phyloP scores from a whole-genome alignment of 1,140 invertebrate genomes.

The Arion vulgaris region DNA sequence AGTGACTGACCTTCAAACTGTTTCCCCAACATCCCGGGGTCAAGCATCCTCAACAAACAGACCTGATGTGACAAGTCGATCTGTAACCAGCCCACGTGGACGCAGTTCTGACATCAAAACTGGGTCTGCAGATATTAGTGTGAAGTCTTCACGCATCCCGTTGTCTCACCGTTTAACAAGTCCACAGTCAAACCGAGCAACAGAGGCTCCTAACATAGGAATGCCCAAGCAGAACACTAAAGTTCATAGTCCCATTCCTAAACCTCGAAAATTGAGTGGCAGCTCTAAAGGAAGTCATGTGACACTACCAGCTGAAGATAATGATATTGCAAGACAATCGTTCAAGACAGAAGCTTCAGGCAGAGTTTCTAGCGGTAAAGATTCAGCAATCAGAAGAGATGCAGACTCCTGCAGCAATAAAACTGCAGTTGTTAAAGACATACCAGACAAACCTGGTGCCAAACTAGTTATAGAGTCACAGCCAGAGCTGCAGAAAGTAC shows the following conservation, averaged over 20 bases:
- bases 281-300: conserved; percentile 35
- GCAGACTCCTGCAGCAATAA: conserved; percentile 36
- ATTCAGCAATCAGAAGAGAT: conserved; percentile 14
- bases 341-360: conserved; percentile 39
- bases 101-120: background rate
- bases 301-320: conserved; percentile 53
- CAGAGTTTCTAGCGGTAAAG: conserved; percentile 14
- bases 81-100: background rate
- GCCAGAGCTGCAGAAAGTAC: conserved; percentile 54
- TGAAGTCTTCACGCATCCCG: conserved; percentile 26
- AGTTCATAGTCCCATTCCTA: conserved; percentile 16
- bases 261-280: conserved; percentile 14
- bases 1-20: conserved; percentile 14
- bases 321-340: conserved; percentile 50
- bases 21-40: background rate
- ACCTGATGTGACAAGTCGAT: background rate
- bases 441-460: conserved; percentile 48
- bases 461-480: conserved; percentile 58
- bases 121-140: background rate
- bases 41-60: background rate
- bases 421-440: conserved; percentile 41
- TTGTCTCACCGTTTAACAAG: conserved; percentile 33
- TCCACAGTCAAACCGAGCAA: conserved; percentile 21
- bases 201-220: background rate
- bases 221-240: conserved; percentile 7